Evolutionary conservation across 2,888 invertebrate species (phyloP).

Genomic region (Melitaea athalia): DNA sequence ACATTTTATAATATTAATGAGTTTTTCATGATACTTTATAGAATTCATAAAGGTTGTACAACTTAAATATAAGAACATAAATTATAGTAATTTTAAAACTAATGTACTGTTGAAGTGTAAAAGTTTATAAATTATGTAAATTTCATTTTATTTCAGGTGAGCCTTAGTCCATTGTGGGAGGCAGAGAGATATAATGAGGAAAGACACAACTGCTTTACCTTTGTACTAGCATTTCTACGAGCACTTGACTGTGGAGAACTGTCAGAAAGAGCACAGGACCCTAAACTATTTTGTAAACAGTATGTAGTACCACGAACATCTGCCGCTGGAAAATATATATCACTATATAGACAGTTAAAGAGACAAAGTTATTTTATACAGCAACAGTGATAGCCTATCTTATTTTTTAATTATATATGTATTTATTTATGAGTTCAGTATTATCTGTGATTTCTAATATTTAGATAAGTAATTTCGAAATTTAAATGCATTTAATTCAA

Average conservation of each 20-base stretch:
- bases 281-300: slow-evolving; percentile 89
- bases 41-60: too few species aligned
- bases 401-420: slow-evolving; percentile 48
- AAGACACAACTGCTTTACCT: slow-evolving; percentile 92
- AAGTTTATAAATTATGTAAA: not conserved
- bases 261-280: slow-evolving; percentile 85
- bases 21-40: too few species aligned
- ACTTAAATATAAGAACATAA: too few species aligned
- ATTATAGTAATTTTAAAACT: too few species aligned
- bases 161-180: slow-evolving; percentile 85
- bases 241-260: slow-evolving; percentile 87
- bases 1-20: not conserved
- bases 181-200: slow-evolving; percentile 87
- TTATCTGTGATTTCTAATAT: slow-evolving; percentile 79
- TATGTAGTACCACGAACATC: slow-evolving; percentile 92
- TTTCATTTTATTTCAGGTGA: slow-evolving; percentile 60
- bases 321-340: slow-evolving; percentile 92
- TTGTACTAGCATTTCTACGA: slow-evolving; percentile 90
- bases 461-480: slow-evolving; percentile 67
- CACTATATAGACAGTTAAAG: slow-evolving; percentile 88
- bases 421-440: slow-evolving; percentile 73
- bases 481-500: slow-evolving; percentile 76
- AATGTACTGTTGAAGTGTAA: too few species aligned
- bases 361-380: slow-evolving; percentile 76
- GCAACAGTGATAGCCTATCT: slow-evolving; percentile 63